Evolutionary conservation across 2,888 invertebrate species (phyloP).

Genomic region (Reticulitermes lucifugus): DNA sequence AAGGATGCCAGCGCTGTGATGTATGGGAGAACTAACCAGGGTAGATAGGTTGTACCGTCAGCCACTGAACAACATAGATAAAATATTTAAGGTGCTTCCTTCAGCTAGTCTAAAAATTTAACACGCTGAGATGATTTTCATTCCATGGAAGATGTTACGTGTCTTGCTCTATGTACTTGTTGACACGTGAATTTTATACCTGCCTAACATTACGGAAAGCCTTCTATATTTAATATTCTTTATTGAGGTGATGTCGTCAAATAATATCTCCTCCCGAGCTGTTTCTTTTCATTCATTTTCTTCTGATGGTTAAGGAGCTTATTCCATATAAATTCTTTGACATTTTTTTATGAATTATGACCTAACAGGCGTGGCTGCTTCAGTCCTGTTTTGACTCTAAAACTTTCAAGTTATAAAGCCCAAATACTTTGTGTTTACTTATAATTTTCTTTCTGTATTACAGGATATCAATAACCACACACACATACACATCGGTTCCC

Average conservation of each 20-base stretch:
- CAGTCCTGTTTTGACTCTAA: too few relatives aligned
- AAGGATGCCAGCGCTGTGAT: neutral
- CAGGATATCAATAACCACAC: too few relatives aligned
- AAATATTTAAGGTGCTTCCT: slow-evolving; percentile 1
- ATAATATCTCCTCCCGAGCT: neutral
- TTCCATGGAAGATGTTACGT: neutral
- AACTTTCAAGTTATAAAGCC: too few relatives aligned
- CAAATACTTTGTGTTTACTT: too few relatives aligned
- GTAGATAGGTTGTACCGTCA: neutral
- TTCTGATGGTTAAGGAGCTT: neutral
- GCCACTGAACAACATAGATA: neutral
- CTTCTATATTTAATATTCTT: neutral
- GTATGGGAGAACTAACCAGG: neutral
- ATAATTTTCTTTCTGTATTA: too few relatives aligned
- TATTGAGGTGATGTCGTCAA: neutral
- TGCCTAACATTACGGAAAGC: neutral
- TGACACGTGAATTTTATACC: neutral
- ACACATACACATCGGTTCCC: too few relatives aligned
- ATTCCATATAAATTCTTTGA: too few relatives aligned
- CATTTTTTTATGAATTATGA: too few relatives aligned
- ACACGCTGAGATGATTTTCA: neutral
- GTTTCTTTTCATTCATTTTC: neutral
- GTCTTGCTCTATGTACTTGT: neutral
- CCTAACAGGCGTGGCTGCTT: too few relatives aligned
- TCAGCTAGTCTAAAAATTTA: slow-evolving; percentile 5